Conservation (phyloP, 2,113 vertebrate genomes). For the Macquaria australasica region DNA sequence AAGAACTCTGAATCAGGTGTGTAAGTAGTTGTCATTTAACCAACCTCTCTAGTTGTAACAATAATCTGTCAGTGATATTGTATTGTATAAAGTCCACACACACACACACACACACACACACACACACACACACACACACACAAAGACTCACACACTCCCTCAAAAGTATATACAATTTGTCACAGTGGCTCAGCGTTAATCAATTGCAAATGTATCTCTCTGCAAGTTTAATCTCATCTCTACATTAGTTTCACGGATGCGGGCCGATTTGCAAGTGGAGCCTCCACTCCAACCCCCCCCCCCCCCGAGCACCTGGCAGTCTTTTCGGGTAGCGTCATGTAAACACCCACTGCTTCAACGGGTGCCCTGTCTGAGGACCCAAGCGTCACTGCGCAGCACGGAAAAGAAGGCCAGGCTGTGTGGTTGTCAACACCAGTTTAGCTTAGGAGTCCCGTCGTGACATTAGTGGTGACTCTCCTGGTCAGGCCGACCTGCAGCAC, state of each 20-base stretch:
- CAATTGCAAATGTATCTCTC: constrained; percentile 81
- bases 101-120: constrained; percentile 34
- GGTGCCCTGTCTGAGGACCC: constrained; percentile 78
- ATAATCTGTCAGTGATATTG: constrained; percentile 35
- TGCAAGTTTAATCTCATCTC: constrained; percentile 82
- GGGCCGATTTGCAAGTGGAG: constrained; percentile 63
- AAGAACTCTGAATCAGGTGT: neutral
- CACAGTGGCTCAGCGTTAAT: constrained; percentile 78
- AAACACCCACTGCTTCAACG: constrained; percentile 72
- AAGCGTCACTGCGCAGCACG: constrained; percentile 79
- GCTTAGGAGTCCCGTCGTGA: constrained; percentile 80
- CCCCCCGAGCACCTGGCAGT: constrained; percentile 74
- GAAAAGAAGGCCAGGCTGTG: constrained; percentile 84
- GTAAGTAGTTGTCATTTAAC: constrained; percentile 30
- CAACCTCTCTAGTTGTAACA: constrained; percentile 31
- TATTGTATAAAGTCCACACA: constrained; percentile 12
- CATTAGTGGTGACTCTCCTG: constrained; percentile 83
- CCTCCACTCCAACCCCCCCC: constrained; percentile 11
- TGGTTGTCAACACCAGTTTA: constrained; percentile 95
- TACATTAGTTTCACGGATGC: constrained; percentile 79
- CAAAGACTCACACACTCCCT: constrained; percentile 60
- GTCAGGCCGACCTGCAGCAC: constrained; percentile 69
- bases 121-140: constrained; percentile 60
- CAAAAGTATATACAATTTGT: constrained; percentile 76
- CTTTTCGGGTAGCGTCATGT: constrained; percentile 77